Evolutionary conservation across 2,113 vertebrate species (phyloP).

Genomic region (Cavia aperea): DNA sequence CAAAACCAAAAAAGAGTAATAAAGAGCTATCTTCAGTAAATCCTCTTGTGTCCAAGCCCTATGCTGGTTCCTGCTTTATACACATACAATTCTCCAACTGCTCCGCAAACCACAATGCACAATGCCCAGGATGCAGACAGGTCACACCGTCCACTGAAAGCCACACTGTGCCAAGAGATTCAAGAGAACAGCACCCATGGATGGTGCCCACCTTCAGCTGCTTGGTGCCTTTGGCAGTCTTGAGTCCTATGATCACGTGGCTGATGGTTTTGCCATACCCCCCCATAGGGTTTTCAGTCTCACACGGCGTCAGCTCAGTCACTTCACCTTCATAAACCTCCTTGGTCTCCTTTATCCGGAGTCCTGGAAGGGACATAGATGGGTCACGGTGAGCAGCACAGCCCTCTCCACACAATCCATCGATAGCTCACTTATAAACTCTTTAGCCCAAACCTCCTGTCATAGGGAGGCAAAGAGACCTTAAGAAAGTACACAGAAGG

Average conservation of each 20-base stretch:
- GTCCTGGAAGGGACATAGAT: slow-evolving; percentile 77
- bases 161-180: background rate
- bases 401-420: background rate
- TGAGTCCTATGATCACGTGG: slow-evolving; percentile 96
- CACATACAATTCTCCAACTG: background rate
- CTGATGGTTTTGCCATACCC: slow-evolving; percentile 98
- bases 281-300: slow-evolving; percentile 98
- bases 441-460: background rate
- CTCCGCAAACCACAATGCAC: background rate
- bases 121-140: background rate
- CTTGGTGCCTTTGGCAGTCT: slow-evolving; percentile 97
- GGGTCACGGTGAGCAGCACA: background rate
- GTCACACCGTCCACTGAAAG: background rate
- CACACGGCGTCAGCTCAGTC: slow-evolving; percentile 95
- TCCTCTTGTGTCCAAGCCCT: background rate
- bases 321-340: slow-evolving; percentile 99
- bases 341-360: slow-evolving; percentile 98
- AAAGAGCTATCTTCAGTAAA: background rate
- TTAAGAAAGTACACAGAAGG: background rate
- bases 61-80: background rate
- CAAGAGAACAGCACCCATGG: background rate
- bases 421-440: background rate
- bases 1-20: too few relatives aligned
- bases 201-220: slow-evolving; percentile 87
- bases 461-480: background rate